Percentiles rank a stretch among this genome's conserved stretches.
Evolutionary conservation across 2,113 vertebrate species (phyloP).

Genomic region (Seriola quinqueradiata): DNA sequence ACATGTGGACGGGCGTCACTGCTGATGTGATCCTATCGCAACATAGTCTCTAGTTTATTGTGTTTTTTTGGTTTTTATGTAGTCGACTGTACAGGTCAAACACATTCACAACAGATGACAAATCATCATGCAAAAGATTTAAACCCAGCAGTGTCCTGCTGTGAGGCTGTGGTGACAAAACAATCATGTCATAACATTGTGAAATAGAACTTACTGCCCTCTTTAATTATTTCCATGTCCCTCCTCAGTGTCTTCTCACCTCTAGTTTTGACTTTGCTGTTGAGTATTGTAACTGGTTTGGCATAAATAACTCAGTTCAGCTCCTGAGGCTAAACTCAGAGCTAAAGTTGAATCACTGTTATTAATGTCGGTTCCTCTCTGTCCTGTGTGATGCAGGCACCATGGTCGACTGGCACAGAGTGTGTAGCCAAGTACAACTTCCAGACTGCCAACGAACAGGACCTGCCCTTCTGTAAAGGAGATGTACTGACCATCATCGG

Average conservation of each 20-base stretch:
- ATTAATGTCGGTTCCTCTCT: slow-evolving; percentile 3
- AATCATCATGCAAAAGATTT: neutral
- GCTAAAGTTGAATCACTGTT: neutral
- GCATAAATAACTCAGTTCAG: neutral
- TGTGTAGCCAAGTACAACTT: slow-evolving; percentile 99
- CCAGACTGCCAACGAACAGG: slow-evolving; percentile 93
- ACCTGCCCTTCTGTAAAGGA: slow-evolving; percentile 98
- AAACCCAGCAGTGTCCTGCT: neutral
- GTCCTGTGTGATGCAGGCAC: slow-evolving; percentile 63
- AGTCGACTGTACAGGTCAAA: neutral
- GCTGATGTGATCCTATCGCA: too few relatives aligned
- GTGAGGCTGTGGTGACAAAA: neutral
- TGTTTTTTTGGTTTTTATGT: neutral
- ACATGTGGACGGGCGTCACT: too few relatives aligned
- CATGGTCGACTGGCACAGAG: slow-evolving; percentile 95
- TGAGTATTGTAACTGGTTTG: neutral
- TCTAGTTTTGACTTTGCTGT: neutral
- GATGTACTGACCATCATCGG: slow-evolving; percentile 96
- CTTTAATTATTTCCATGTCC: neutral
- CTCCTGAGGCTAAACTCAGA: neutral
- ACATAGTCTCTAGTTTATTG: too few relatives aligned
- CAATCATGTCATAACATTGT: neutral
- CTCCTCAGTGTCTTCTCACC: neutral
- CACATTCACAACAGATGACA: too few relatives aligned
- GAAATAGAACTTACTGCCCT: neutral